Conservation (phyloP, 2,797 vertebrate genomes). For the Macropus fuliginosus region DNA sequence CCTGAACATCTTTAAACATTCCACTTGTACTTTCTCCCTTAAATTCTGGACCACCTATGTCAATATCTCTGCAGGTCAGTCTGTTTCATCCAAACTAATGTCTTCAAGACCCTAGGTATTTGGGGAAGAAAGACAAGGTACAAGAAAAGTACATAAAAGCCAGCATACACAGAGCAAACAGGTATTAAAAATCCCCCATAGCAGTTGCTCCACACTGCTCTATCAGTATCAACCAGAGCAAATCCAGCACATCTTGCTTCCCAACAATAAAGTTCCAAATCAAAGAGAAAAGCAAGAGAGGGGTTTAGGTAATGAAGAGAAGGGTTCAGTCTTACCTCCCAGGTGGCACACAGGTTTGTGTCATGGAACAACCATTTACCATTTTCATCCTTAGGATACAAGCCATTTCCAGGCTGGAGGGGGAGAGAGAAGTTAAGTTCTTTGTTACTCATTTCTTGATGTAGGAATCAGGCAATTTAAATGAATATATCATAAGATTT, state of each 20-base stretch:
- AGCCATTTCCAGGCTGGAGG: constrained; percentile 90
- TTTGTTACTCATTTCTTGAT: constrained; percentile 35
- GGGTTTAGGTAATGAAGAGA: background rate
- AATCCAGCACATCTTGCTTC: background rate
- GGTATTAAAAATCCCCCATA: background rate
- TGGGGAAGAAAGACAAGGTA: background rate
- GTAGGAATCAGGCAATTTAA: constrained; percentile 55
- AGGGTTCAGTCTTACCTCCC: constrained; percentile 90
- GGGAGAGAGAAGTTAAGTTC: background rate
- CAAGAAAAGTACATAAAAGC: background rate
- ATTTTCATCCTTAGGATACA: constrained; percentile 91
- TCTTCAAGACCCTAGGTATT: background rate
- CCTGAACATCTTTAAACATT: background rate
- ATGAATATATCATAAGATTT: background rate
- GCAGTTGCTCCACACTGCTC: background rate
- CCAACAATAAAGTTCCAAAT: background rate
- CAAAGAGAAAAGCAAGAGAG: background rate
- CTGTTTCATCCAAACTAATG: background rate
- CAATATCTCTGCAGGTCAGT: background rate
- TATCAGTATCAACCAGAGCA: background rate
- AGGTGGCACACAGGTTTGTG: constrained; percentile 93
- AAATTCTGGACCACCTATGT: background rate
- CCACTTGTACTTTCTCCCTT: background rate
- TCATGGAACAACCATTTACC: constrained; percentile 91
- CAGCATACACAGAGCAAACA: background rate